phyloP scores from a whole-genome alignment of 2,888 invertebrate species.

The Scotopteryx bipunctaria region DNA sequence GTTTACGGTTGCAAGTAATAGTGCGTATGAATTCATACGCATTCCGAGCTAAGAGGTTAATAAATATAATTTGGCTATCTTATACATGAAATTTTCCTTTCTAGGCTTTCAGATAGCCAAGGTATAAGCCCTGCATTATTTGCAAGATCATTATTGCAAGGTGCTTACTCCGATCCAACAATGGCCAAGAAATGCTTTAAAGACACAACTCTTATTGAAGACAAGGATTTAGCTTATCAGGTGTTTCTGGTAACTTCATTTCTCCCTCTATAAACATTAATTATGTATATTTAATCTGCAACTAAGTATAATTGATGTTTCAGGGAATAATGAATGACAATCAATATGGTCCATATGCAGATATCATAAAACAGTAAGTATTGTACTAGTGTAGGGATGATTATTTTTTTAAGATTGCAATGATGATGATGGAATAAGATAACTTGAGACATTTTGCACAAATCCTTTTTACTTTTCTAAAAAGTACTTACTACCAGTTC shows the following conservation, averaged over 20 bases:
- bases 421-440: too few relatives aligned
- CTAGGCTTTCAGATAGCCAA: slow-evolving; percentile 70
- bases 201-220: slow-evolving; percentile 88
- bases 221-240: slow-evolving; percentile 88
- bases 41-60: too few relatives aligned
- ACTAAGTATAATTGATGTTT: slow-evolving; percentile 46
- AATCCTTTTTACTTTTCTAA: too few relatives aligned
- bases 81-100: too few relatives aligned
- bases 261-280: not conserved
- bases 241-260: slow-evolving; percentile 86
- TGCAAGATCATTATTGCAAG: slow-evolving; percentile 75
- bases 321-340: slow-evolving; percentile 92
- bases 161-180: slow-evolving; percentile 68
- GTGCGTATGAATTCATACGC: too few relatives aligned
- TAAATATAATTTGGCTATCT: too few relatives aligned
- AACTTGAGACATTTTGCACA: too few relatives aligned
- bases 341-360: slow-evolving; percentile 91
- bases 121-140: slow-evolving; percentile 73
- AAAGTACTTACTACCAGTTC: too few relatives aligned
- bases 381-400: too few relatives aligned
- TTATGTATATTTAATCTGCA: not conserved
- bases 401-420: too few relatives aligned
- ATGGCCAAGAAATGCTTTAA: slow-evolving; percentile 84
- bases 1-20: too few relatives aligned
- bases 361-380: slow-evolving; percentile 89